A percentile compares a stretch with the other conserved stretches of the same genome.
These are phyloP conservation scores for Rhynchomys soricoides DNA, from an alignment of 2,113 vertebrate species.

Conservation along the genomic window DNA sequence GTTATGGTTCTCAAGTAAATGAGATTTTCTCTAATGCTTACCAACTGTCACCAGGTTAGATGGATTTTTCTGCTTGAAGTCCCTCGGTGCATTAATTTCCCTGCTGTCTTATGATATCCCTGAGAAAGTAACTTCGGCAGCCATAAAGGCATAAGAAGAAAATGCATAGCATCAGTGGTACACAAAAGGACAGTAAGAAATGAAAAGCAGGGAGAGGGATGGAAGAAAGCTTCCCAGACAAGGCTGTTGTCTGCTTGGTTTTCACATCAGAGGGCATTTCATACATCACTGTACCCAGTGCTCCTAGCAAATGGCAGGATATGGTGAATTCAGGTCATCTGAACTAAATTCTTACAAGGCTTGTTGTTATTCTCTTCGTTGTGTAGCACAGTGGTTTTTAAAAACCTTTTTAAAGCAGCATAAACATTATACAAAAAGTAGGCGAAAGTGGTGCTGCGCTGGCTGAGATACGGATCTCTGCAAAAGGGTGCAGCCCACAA, in stretches of 20 bases:
- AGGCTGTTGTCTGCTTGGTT: neutral
- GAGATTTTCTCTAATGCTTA: slow-evolving; percentile 80
- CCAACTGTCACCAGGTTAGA: slow-evolving; percentile 77
- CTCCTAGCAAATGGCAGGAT: neutral
- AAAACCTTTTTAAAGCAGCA: neutral
- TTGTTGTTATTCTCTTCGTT: neutral
- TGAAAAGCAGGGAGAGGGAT: neutral
- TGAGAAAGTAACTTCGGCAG: slow-evolving; percentile 46
- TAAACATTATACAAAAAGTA: neutral
- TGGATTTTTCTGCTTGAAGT: slow-evolving; percentile 77
- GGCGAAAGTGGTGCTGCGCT: neutral
- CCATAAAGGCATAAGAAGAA: slow-evolving; percentile 63
- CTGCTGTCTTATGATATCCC: slow-evolving; percentile 49
- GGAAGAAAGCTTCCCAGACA: neutral
- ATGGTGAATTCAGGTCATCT: neutral
- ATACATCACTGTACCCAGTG: neutral
- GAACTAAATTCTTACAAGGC: neutral
- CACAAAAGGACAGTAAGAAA: slow-evolving; percentile 48
- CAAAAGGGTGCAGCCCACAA: neutral
- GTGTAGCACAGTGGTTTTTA: neutral
- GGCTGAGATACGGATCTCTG: neutral
- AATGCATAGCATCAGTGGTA: slow-evolving; percentile 27
- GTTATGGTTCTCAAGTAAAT: slow-evolving; percentile 77
- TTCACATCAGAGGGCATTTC: slow-evolving; percentile 32
- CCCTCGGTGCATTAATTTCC: slow-evolving; percentile 73